phyloP scores from a whole-genome alignment of 2,797 vertebrate species.

The Erethizon dorsatum region DNA sequence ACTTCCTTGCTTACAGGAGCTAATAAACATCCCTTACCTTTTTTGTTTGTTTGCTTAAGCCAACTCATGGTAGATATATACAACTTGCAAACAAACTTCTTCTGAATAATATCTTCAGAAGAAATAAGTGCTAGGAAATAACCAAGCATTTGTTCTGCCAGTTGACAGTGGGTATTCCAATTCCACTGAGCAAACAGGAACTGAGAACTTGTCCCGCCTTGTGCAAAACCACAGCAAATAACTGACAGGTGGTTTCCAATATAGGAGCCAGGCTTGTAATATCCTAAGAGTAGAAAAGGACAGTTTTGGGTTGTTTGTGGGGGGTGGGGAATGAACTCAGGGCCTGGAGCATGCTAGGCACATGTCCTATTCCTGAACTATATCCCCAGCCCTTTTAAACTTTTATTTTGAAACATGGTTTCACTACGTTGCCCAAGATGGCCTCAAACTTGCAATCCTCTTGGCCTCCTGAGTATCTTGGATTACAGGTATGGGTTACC shows the following conservation, averaged over 20 bases:
- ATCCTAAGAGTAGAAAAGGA: neutral
- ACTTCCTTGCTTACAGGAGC: neutral
- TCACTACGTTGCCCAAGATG: neutral
- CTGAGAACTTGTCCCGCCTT: neutral
- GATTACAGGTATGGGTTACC: neutral
- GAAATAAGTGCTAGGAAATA: constrained; percentile 28
- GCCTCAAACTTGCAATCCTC: neutral
- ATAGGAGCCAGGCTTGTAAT: neutral
- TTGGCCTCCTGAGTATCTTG: neutral
- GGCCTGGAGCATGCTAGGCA: neutral
- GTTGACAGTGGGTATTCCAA: constrained; percentile 1
- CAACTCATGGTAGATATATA: constrained; percentile 31
- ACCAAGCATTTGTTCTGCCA: neutral
- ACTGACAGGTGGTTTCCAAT: neutral
- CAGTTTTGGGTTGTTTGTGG: neutral
- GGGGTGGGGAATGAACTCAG: neutral
- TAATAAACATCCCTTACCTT: neutral
- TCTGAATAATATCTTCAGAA: neutral
- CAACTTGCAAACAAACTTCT: constrained; percentile 34
- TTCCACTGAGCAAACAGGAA: constrained; percentile 20
- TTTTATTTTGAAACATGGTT: neutral
- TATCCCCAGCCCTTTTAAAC: neutral
- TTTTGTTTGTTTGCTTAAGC: neutral
- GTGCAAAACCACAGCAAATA: constrained; percentile 46
- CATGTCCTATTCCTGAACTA: neutral